Conservation (phyloP, 2,113 vertebrate species). For the Hippolais icterina region DNA sequence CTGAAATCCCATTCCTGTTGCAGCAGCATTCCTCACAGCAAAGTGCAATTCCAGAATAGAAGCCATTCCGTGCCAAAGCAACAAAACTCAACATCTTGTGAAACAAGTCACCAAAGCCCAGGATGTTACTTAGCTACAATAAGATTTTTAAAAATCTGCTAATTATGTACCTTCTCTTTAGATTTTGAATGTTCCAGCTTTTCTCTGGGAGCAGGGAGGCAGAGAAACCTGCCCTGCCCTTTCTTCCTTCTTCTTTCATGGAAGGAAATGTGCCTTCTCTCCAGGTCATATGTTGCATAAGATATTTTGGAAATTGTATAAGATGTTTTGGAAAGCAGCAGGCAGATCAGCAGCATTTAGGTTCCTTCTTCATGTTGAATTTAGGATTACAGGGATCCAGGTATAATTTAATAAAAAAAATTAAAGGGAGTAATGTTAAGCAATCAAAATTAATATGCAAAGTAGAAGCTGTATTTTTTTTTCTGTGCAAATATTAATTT, state of each 20-base stretch:
- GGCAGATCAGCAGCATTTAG: neutral
- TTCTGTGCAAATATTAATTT: neutral
- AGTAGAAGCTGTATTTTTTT: neutral
- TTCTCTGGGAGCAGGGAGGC: neutral
- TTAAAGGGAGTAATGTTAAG: neutral
- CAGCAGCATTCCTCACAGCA: neutral
- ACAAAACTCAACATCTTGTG: neutral
- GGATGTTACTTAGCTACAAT: neutral
- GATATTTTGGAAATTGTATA: neutral
- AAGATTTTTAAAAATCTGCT: rapidly evolving
- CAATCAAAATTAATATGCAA: neutral
- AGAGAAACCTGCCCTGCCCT: neutral
- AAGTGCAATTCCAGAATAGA: neutral
- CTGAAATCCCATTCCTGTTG: neutral
- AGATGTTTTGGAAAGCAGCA: neutral
- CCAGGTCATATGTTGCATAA: neutral
- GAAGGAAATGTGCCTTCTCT: neutral
- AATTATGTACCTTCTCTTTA: neutral
- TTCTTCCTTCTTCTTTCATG: neutral
- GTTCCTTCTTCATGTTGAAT: neutral
- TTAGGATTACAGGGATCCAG: neutral
- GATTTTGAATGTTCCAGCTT: neutral
- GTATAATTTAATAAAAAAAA: neutral
- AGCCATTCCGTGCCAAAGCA: neutral
- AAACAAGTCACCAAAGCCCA: neutral